A percentile compares a stretch with the other conserved stretches of the same genome.
phyloP scores from a whole-genome alignment of 2,797 vertebrate species.

The Acanthornis magna region DNA sequence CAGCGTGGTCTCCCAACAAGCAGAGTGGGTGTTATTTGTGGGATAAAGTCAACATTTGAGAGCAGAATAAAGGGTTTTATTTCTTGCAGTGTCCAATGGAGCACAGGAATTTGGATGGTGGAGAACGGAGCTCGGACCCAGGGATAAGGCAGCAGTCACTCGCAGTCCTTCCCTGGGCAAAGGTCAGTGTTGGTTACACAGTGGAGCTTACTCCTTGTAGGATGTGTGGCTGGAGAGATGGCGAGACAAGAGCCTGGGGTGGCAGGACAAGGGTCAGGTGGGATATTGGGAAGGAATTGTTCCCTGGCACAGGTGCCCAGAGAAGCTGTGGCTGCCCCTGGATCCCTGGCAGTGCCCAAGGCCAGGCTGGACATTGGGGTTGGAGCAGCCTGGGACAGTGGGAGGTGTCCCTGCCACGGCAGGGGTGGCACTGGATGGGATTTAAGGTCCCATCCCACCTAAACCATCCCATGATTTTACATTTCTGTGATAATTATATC shows the following conservation, averaged over 20 bases:
- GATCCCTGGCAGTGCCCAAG: background rate
- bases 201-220: background rate
- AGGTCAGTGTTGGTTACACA: background rate
- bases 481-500: background rate
- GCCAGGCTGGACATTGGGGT: background rate
- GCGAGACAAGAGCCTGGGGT: background rate
- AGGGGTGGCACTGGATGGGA: background rate
- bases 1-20: background rate
- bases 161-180: background rate
- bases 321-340: background rate
- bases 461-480: background rate
- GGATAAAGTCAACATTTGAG: background rate
- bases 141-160: background rate
- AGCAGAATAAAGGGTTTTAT: background rate
- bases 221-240: background rate
- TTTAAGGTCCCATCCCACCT: background rate
- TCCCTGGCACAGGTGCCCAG: background rate
- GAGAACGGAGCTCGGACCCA: accelerated
- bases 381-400: background rate
- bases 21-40: background rate
- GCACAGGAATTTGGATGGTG: background rate
- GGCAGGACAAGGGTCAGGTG: background rate
- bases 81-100: background rate
- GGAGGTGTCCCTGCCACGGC: background rate
- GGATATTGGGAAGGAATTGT: background rate